Evolutionary conservation across 2,888 invertebrate genomes (phyloP), one percentile per base, ranked within the genome.

Genomic region (Patella caerulea): DNA sequence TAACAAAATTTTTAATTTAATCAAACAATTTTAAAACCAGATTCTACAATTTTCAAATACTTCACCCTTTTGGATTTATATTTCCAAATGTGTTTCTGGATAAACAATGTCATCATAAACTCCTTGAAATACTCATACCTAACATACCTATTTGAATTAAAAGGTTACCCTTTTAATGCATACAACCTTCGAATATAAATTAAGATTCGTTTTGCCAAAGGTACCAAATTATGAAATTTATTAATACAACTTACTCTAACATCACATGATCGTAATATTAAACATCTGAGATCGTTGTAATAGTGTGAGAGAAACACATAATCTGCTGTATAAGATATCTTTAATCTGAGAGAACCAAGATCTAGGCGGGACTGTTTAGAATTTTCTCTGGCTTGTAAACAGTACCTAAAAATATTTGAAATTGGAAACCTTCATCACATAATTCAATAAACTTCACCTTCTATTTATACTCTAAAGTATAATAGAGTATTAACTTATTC

Each of bases 321-420:
- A 93, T 97, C 97, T 71, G 96, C 95, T 24, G 96, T 96, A 92
- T 97, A 97, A 89, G 96, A 95, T 83, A 97, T 94, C 90, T 96
- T 95, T 77, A 97, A 94, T 79, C 97, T 94, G 84, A 97, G 93
- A 24, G 96, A 96, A 84, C 97, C 97, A 80, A 96, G 94, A 81
- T 94, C 94, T 90, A 78, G 93, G 94, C 90, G 93, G 9, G 82
- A 75, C 19, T 82, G 83, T 55, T 84, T 84, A 55, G 79, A 79
- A 24, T 83, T 82, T 52, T 88, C 94, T 91, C 94, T 94, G 17
- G 95, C 95, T 88, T 95, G 95, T 72, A 96, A 92, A 89, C 94
- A 95, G 91, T 95, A 96, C 96, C 96, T 95, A 87, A 15, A 82
- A 65, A 11, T 73, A 45, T 45, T 76, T n/a, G 19, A 65, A 65